phyloP scores from a whole-genome alignment of 2,888 invertebrate species.

The Tillus elongatus region DNA sequence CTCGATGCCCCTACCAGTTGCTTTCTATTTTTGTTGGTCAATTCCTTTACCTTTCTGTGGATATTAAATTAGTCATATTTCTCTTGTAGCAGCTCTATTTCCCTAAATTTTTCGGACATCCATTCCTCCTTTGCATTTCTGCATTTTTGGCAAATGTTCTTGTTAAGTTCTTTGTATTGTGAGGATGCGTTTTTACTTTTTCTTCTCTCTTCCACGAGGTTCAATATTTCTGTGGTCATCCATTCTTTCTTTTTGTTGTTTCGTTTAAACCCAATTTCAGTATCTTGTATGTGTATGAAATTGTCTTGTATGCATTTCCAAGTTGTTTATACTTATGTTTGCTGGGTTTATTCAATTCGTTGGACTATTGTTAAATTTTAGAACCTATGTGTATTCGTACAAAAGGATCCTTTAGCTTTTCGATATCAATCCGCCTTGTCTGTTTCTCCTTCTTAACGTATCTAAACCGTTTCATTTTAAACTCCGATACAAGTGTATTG shows the following conservation, averaged over 20 bases:
- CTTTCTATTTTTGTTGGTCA: neutral
- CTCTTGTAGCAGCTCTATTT: neutral
- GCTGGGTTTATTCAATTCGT: too few species aligned
- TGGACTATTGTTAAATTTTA: too few species aligned
- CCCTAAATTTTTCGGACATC: neutral
- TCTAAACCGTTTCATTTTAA: neutral
- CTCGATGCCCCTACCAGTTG: constrained; percentile 1
- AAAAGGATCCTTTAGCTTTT: neutral
- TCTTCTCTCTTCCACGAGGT: too few species aligned
- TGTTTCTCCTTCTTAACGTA: neutral
- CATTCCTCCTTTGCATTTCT: neutral
- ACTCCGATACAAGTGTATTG: neutral
- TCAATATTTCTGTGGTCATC: too few species aligned
- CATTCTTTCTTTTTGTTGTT: too few species aligned
- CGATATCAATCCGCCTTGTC: neutral
- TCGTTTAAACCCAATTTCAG: too few species aligned
- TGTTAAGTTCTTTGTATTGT: too few species aligned
- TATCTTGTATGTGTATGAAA: too few species aligned
- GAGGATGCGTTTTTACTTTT: too few species aligned
- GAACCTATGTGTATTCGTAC: neutral
- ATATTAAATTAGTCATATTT: neutral
- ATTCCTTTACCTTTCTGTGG: neutral
- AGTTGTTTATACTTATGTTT: too few species aligned
- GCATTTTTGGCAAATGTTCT: too few species aligned
- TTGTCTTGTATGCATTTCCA: too few species aligned